Conservation (phyloP, 2,888 invertebrate genomes). For the Amphipoea oculea region DNA sequence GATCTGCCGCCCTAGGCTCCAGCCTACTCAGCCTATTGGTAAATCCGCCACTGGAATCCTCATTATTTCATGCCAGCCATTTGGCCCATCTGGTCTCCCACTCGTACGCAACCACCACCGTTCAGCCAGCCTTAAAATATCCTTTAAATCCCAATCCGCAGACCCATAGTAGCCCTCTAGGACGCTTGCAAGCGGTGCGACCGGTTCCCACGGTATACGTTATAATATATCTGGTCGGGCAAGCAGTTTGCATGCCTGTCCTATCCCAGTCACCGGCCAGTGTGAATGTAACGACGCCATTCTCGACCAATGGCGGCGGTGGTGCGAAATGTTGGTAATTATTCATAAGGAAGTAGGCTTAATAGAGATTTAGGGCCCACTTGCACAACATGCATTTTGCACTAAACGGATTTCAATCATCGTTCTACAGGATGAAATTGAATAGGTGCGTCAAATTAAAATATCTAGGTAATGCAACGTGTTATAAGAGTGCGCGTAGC, state of each 20-base stretch:
- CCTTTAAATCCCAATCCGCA: not conserved
- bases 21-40: too few species aligned
- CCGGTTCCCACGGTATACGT: constrained; percentile 67
- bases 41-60: too few species aligned
- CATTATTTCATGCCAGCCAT: not conserved
- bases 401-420: not conserved
- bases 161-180: constrained; percentile 33
- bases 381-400: not conserved
- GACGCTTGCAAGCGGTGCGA: constrained; percentile 39
- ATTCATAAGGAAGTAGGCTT: constrained; percentile 14
- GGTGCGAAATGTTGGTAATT: constrained; percentile 33
- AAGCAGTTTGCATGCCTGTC: constrained; percentile 53
- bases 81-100: not conserved
- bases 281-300: constrained; percentile 40
- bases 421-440: too few species aligned
- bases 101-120: not conserved
- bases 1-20: too few species aligned
- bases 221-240: constrained; percentile 48
- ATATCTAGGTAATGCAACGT: too few species aligned
- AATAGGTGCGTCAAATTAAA: too few species aligned
- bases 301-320: constrained; percentile 3
- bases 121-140: not conserved
- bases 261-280: constrained; percentile 44
- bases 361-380: not conserved
- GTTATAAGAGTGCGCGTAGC: too few species aligned